Percentiles rank a stretch among this genome's conserved stretches.
phyloP scores from a whole-genome alignment of 2,888 invertebrate species.

The Drepana falcataria region DNA sequence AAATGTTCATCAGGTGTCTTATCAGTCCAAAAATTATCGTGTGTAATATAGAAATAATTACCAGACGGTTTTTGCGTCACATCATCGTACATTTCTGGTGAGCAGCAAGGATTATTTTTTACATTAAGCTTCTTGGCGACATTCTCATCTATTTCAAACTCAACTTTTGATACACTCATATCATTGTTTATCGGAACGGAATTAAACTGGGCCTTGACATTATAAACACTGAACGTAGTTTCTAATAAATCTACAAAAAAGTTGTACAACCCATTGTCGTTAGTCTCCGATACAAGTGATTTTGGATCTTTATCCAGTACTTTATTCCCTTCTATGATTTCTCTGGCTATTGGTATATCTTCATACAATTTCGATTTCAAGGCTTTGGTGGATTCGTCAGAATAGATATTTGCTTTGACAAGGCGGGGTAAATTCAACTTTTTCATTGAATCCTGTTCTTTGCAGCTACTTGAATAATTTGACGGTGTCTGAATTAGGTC shows the following conservation, averaged over 20 bases:
- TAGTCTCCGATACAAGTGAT: slow-evolving; percentile 21
- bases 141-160: slow-evolving; percentile 38
- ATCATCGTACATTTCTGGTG: slow-evolving; percentile 4
- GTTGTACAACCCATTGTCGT: slow-evolving; percentile 41
- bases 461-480: slow-evolving; percentile 27
- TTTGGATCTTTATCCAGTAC: slow-evolving; percentile 22
- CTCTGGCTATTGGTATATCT: slow-evolving; percentile 9
- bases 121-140: slow-evolving; percentile 30
- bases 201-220: slow-evolving; percentile 24
- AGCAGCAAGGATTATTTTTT: slow-evolving; percentile 7
- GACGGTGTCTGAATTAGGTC: slow-evolving; percentile 41
- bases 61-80: slow-evolving; percentile 4
- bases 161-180: slow-evolving; percentile 22
- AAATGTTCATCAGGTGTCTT: slow-evolving; percentile 4
- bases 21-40: slow-evolving; percentile 6
- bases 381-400: slow-evolving; percentile 4
- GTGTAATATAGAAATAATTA: slow-evolving; percentile 12
- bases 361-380: slow-evolving; percentile 5
- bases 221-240: slow-evolving; percentile 43
- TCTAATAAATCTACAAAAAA: slow-evolving; percentile 55
- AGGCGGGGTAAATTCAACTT: slow-evolving; percentile 13
- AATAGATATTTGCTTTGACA: slow-evolving; percentile 6
- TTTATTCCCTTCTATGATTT: slow-evolving; percentile 15
- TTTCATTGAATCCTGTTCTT: slow-evolving; percentile 13
- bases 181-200: slow-evolving; percentile 3